These are phyloP conservation scores for Arnoldichthys spilopterus DNA, from an alignment of 2,797 vertebrate genomes.

Conservation along the genomic window DNA sequence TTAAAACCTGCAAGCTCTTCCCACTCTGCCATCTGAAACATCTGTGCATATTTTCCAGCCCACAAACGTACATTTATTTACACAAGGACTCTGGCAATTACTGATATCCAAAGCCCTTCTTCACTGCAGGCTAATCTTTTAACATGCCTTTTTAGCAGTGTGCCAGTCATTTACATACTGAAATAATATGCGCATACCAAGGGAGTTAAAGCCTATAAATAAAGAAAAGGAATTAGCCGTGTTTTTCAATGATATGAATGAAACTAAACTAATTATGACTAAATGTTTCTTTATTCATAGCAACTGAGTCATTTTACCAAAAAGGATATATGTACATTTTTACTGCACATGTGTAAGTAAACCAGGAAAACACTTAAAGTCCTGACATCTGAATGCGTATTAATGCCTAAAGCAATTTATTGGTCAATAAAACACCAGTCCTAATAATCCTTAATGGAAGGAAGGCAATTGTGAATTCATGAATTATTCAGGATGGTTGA, in stretches of 20 bases:
- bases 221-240: background rate
- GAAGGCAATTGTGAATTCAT: slow-evolving; percentile 30
- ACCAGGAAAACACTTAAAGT: slow-evolving; percentile 7
- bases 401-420: slow-evolving; percentile 41
- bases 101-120: slow-evolving; percentile 17
- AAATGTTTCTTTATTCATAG: background rate
- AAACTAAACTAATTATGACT: background rate
- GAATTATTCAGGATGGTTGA: slow-evolving; percentile 45
- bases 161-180: slow-evolving; percentile 25
- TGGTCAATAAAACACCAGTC: slow-evolving; percentile 30
- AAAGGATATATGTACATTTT: background rate
- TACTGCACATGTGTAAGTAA: background rate
- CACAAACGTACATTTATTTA: slow-evolving; percentile 60
- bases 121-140: slow-evolving; percentile 2
- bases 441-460: slow-evolving; percentile 40
- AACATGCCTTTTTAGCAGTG: slow-evolving; percentile 2
- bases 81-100: background rate
- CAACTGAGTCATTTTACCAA: background rate
- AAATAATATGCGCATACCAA: slow-evolving; percentile 1
- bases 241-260: background rate
- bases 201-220: slow-evolving; percentile 28
- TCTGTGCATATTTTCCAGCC: slow-evolving; percentile 23
- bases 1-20: slow-evolving; percentile 6
- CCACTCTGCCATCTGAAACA: slow-evolving; percentile 19
- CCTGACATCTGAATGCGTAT: slow-evolving; percentile 12